Base-by-base conservation (phyloP, 2,888 invertebrate genomes). In the Sthenelais limicola region DNA sequence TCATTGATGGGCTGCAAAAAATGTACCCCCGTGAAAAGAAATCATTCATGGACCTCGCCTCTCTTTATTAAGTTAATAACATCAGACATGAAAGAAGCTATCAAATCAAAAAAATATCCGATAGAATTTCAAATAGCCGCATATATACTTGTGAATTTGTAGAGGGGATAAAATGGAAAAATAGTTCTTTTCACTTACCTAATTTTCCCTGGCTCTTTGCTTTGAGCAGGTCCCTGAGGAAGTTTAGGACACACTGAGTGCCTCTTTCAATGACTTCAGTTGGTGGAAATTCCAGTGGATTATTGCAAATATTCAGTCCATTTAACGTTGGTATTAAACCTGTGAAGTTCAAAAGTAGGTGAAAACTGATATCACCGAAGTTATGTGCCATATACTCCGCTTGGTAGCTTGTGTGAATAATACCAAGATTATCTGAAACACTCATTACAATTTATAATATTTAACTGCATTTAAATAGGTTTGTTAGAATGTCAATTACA, bases 211-310 rank as follows among this genome's bases (percentile, higher is more conserved):
- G 51, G 28, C 54, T 75, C 58, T 85, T 85, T n/a, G 83, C 84
- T 71, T 79, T 77, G 5, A 84, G 78, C 80, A 86, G 80, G 43
- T 84, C 82, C 67, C 82, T 74, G 32, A 87, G 76, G 73, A 83
- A 87, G 49, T 77, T 77, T n/a, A 85, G 78, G 18, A 87, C 83
- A 71, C 81, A 80, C 51, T 77, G 76, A 18, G 83, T 84, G 28
- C 87, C 87, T 70, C 80, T 80, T 66, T 84, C 82, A 32, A 86
- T 79, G 21, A 87, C 78, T 51, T 84, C 84, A 49, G 74, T 68
- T 18, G 87, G 86, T 26, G 87, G 87, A 74, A 87, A 87, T 67
- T 86, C 85, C 32, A 87, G 74, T 1, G 87, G 87, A 73, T 87
- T 87, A 76, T 82, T 81, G 48, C 77, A 78, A 33, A 86, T 84